Percentiles rank a stretch among this genome's conserved stretches.
Evolutionary conservation across 2,888 invertebrate species (phyloP).

Genomic region (Mechanitis messenoides): DNA sequence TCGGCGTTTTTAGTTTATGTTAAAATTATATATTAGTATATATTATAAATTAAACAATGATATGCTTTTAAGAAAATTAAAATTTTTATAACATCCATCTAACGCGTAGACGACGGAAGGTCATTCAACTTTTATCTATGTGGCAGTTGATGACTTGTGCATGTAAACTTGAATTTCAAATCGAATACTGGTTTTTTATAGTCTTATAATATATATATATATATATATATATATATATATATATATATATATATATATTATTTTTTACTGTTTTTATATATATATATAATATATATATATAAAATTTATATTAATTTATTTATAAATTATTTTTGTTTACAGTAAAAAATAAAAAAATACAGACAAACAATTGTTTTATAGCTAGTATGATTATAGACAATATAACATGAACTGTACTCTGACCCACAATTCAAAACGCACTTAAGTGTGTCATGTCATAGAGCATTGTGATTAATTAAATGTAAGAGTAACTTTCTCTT

Average conservation of each 20-base stretch:
- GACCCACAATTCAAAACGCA: slow-evolving; percentile 18
- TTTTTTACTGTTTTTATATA: no score
- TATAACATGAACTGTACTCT: background rate
- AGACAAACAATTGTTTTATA: background rate
- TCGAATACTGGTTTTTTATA: background rate
- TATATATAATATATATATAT: no score
- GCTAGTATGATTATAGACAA: background rate
- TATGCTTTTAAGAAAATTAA: background rate
- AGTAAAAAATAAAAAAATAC: background rate
- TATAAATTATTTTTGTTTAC: no score
- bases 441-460: slow-evolving; percentile 11
- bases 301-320: no score
- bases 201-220: no score
- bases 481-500: slow-evolving; percentile 21
- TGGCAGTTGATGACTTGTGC: slow-evolving; percentile 11
- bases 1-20: no score
- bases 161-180: background rate
- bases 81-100: background rate
- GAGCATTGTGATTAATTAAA: slow-evolving; percentile 10
- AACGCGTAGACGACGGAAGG: slow-evolving; percentile 3
- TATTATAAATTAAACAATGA: background rate
- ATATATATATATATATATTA: no score
- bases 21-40: background rate
- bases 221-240: no score
- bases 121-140: slow-evolving; percentile 25